Evolutionary conservation across 64 coral and sea anemone species (phyloP), one percentile per base, ranked within the genome.

Genomic region (Platygyra sinensis): DNA sequence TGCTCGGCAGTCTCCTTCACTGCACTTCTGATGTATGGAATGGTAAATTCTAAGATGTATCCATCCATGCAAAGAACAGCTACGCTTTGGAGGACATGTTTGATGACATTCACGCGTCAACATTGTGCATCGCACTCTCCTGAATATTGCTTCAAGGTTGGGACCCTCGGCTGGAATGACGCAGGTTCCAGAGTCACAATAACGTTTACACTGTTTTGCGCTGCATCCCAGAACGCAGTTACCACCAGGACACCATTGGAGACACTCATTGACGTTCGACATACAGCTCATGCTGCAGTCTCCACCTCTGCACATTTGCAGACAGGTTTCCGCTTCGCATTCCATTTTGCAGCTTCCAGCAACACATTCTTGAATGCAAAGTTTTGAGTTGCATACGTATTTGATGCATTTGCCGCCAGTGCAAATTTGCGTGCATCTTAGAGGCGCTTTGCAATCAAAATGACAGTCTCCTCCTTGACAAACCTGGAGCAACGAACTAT

Each of bases 281-380:
- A 76, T 52, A 67, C 94, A 96, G 52, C 73, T 88, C 94, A 96
- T 96, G 13, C 67, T 93, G 38, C 89, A 92, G 24, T 88, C 39
- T 5, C 94, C 94, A 10, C 94, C 94, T 74, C 94, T 65, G 30
- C 89, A 90, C 8, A 90, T 57, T 67, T 96, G 94, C n/a, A 89
- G 90, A 75, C 94, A 96, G 11, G 46, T 61, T 25, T 93, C 89
- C 4, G 91, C 79, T 20, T 80, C 79, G 60, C 94, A 96, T 62
- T 93, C 87, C 94, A 96, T 96, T 19, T 82, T 78, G 33, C 94
- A 96, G 14, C 52, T 24, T 51, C 94, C 94, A 59, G 94, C 88
- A 8, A 96, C 75, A 32, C 94, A 96, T 76, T 96, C 94, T 76
- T 96, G 94, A 20, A 96, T 52, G 46, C 94, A 96, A 72, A 90